Evolutionary conservation across 1,140 invertebrate species (phyloP), one percentile per base, ranked within the genome.

Genomic region (Drosophila neocordata): DNA sequence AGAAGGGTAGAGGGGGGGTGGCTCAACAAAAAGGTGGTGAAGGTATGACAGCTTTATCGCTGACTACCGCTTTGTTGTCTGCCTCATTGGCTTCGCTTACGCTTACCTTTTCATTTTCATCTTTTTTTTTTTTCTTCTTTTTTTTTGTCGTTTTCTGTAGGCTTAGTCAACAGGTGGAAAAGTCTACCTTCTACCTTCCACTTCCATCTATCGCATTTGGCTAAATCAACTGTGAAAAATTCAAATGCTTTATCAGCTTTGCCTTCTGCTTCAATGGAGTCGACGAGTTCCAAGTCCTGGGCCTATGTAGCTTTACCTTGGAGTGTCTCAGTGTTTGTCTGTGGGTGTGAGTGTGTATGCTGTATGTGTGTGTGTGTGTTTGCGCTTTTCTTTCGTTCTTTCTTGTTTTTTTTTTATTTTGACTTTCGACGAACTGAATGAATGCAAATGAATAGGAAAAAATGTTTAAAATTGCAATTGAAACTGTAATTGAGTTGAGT

Each of bases 221-320:
- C 62, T 77, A 77, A 77, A 77, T 77, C 75, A 77, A 77, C 63
- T 77, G 75, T 77, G 41, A 77, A 77, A 77, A 77, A 77, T 77
- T 77, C 73, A 77, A 77, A 77, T 77, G 75, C 74, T 69, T 77
- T 77, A 77, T 77, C 75, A 72, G 75, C 75, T 70, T 70, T 61
- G 57, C 73, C 74, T 77, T 77, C 75, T 72, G 75, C 73, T 72
- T 77, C 74, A 77, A 67, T 77, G 63, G 59, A 77, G 75, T 58
- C 60, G 41, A 48, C 41, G 41, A 48, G 41, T 48, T 48, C 9
- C 41, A 48, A 44, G 37, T 58, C 24, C 22, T 44, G 37, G 27
- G 34, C 53, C 35, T 57, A 20, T 31, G 1, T 44, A 44, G 27
- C n/a, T 34, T 44, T 13, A 20, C 41, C 61, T 20, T 31, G 18